Base-by-base conservation (phyloP, 2,888 invertebrate genomes). In the Leuctra nigra region DNA sequence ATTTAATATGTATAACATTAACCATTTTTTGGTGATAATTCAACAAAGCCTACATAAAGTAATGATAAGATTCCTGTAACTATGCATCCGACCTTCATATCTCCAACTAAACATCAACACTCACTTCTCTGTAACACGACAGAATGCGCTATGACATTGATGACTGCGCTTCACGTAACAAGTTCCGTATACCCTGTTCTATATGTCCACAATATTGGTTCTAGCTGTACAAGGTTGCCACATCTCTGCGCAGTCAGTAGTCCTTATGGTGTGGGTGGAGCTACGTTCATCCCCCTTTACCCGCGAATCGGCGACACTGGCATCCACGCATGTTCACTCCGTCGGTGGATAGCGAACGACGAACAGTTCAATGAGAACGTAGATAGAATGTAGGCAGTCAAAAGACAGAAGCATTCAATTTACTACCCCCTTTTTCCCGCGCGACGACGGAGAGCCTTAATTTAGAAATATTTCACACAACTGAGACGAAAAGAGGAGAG, bases 201-300 rank as follows among this genome's bases (percentile, higher is more conserved):
- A 54, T 47, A 60, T 72, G 72, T 72, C 73, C 72, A 73, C 74
- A 74, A 74, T 75, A 73, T 74, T 74, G 73, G 74, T 73, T 72
- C 71, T 70, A 69, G 70, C 69, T 64, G 64, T 50, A 69, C 72
- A 66, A 59, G 64, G 73, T 73, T 71, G 72, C 67, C 68, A 65
- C n/a, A 47, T 60, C 39, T 57, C 23, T 58, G 53, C 53, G 29
- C 54, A 53, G 54, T 47, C 22, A 54, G 52, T 44, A 47, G 47
- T 48, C 55, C 48, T 39, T 46, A 38, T 33, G 20, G 55, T 44
- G 60, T 60, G 60, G 60, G 60, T 60, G 60, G 60, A 58, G 58
- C 55, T 50, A 18, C 33, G 16, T 6, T 20, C 52, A n/a, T 9
- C 25, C 18, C 41, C 20, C 16, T 16, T 20, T 36, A 35, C 53